A percentile compares a stretch with the other conserved stretches of the same genome.
Evolutionary conservation across 2,113 vertebrate genomes (phyloP).

Genomic region (Podiceps cristatus): DNA sequence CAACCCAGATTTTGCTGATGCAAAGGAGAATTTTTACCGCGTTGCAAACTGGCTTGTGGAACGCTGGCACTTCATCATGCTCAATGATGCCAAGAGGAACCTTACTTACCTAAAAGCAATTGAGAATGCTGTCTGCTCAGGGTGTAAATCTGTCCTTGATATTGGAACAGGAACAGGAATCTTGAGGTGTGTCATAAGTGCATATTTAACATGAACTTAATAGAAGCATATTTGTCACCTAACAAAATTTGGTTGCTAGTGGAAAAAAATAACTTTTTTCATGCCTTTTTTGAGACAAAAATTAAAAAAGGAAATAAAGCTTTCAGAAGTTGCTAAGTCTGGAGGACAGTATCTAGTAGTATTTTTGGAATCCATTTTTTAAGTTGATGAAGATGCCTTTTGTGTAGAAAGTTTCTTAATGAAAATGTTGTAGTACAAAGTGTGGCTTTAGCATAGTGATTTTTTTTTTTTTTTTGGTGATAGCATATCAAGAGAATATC

Average conservation of each 20-base stretch:
- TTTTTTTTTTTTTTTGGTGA: not conserved
- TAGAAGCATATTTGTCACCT: not conserved
- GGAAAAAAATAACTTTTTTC: not conserved
- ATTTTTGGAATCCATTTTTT: not conserved
- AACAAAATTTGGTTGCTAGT: not conserved
- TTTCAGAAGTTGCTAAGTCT: not conserved
- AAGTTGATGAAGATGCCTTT: not conserved
- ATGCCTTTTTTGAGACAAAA: not conserved
- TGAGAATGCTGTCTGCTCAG: slow-evolving; percentile 84
- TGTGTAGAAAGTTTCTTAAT: not conserved
- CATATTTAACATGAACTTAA: not conserved
- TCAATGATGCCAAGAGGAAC: slow-evolving; percentile 92
- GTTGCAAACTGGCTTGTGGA: slow-evolving; percentile 98
- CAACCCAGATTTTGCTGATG: slow-evolving; percentile 89
- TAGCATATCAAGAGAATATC: not conserved
- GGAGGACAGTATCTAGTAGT: not conserved
- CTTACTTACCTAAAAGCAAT: slow-evolving; percentile 90
- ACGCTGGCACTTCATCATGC: slow-evolving; percentile 98
- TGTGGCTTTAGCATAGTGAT: not conserved
- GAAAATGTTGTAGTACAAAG: not conserved
- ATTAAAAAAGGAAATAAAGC: not conserved
- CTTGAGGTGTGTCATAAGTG: slow-evolving; percentile 81
- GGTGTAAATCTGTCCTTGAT: slow-evolving; percentile 90
- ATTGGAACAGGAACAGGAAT: slow-evolving; percentile 98
- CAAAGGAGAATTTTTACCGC: slow-evolving; percentile 96